Evolutionary conservation across 2,113 vertebrate species (phyloP).

Genomic region (Gulo gulo): DNA sequence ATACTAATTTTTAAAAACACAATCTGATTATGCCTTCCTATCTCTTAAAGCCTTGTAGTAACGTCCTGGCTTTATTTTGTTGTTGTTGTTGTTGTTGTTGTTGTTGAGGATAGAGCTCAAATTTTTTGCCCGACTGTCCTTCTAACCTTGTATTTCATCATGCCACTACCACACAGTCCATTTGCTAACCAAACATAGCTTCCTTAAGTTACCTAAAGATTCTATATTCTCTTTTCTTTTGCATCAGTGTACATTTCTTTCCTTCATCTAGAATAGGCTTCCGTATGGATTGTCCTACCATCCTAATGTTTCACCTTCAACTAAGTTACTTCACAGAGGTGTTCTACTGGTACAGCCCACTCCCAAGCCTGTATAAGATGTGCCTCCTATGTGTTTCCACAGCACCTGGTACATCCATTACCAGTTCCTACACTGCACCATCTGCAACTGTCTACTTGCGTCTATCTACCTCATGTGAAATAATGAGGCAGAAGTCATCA

Average conservation of each 20-base stretch:
- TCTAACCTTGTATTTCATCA: neutral
- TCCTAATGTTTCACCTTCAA: neutral
- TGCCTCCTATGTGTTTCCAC: neutral
- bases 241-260: neutral
- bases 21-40: neutral
- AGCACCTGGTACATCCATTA: neutral
- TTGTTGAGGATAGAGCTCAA: neutral
- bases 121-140: neutral
- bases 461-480: neutral
- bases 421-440: rapidly evolving
- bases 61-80: neutral
- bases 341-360: rapidly evolving
- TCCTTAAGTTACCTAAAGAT: neutral
- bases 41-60: neutral
- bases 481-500: neutral
- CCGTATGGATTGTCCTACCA: neutral
- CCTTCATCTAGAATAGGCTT: neutral
- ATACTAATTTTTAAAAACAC: neutral
- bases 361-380: neutral
- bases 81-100: neutral
- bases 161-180: neutral
- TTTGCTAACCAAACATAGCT: neutral
- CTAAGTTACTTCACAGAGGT: neutral
- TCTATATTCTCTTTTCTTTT: neutral
- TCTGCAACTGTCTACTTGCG: neutral